Conservation (phyloP, 2,888 invertebrate species). For the Strigamia crassipes region DNA sequence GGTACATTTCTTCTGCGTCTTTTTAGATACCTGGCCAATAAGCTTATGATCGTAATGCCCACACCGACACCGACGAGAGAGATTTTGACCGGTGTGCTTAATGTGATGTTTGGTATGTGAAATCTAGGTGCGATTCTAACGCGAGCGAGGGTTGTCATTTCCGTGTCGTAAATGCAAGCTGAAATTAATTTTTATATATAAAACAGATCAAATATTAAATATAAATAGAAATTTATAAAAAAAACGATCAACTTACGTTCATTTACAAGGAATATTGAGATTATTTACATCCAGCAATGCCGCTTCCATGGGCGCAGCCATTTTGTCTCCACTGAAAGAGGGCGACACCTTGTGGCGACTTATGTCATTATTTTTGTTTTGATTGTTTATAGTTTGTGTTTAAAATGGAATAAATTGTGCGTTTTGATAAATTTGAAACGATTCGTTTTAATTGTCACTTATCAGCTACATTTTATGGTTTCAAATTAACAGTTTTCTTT, state of each 20-base stretch:
- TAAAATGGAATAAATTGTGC: too few relatives aligned
- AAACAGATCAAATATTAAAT: too few relatives aligned
- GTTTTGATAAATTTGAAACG: too few relatives aligned
- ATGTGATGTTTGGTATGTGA: not conserved
- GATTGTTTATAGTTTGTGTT: too few relatives aligned
- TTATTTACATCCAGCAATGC: not conserved
- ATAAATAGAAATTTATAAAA: not conserved
- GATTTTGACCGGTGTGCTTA: not conserved
- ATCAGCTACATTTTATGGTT: too few relatives aligned
- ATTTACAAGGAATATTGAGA: not conserved
- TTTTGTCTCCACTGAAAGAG: not conserved
- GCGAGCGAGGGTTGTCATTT: not conserved
- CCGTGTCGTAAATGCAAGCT: not conserved
- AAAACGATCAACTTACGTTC: not conserved
- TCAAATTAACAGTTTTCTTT: too few relatives aligned
- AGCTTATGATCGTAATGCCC: not conserved
- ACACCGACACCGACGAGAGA: not conserved
- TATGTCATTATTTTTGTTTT: too few relatives aligned
- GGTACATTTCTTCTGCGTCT: not conserved
- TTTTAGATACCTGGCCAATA: slow-evolving; percentile 2
- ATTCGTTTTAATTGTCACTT: too few relatives aligned
- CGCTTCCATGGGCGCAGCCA: not conserved
- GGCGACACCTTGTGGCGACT: not conserved
- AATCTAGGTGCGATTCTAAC: not conserved
- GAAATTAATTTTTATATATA: too few relatives aligned